Evolutionary conservation across 2,888 invertebrate species (phyloP).

Genomic region (Lasiommata megera): DNA sequence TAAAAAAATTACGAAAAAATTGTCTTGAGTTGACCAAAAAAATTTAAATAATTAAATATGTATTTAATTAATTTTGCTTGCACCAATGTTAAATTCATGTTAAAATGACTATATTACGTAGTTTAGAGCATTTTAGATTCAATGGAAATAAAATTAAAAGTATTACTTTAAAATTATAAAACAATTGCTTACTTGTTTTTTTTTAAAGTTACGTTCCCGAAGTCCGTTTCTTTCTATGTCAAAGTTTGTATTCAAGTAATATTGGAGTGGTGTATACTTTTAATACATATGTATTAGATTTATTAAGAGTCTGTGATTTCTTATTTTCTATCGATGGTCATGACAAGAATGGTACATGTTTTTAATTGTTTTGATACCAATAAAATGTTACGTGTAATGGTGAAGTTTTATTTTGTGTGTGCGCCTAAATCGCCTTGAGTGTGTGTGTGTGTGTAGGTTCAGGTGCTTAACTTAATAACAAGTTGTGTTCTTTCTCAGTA

Average conservation of each 20-base stretch:
- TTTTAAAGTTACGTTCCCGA: too few relatives aligned
- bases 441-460: not conserved
- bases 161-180: too few relatives aligned
- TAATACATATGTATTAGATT: not conserved
- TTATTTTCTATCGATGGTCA: constrained; percentile 22
- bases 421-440: constrained; percentile 1
- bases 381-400: constrained; percentile 21
- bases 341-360: constrained; percentile 20
- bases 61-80: too few relatives aligned
- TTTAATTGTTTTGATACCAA: constrained; percentile 23
- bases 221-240: too few relatives aligned
- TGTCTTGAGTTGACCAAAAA: too few relatives aligned
- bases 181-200: too few relatives aligned
- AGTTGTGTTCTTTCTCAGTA: constrained; percentile 1
- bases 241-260: not conserved
- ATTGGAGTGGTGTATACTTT: not conserved
- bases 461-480: constrained; percentile 17
- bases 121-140: too few relatives aligned
- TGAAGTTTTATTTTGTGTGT: constrained; percentile 17
- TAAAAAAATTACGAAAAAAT: too few relatives aligned
- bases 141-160: too few relatives aligned
- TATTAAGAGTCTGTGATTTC: constrained; percentile 27
- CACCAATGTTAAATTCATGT: too few relatives aligned
- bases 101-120: too few relatives aligned
- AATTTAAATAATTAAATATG: too few relatives aligned